Base-by-base conservation (phyloP, 64 coral and sea anemone genomes). In the Montipora efflorescens region DNA sequence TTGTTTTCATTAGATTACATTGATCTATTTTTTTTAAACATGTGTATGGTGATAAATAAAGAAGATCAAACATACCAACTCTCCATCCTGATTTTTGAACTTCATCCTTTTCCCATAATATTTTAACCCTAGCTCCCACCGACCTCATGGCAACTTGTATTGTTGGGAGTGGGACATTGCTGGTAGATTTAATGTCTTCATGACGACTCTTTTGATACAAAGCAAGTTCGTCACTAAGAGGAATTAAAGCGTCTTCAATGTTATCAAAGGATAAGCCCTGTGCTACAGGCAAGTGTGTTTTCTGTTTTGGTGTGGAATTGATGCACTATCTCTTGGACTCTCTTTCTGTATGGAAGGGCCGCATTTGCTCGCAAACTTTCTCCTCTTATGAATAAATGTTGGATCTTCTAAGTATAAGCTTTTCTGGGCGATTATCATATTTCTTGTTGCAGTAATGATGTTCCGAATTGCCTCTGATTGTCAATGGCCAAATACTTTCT, bases 321-420 rank as follows among this genome's bases (percentile, higher is more conserved):
- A 58, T 19, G 71, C 45, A 74, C 28, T 36, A 36, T 28, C 79
- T 36, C 66, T 79, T 21, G 93, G 93, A 44, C 80, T 69, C 75
- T 19, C 18, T 15, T 79, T 57, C 20, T 45, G 48, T 23, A 95
- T 55, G 19, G 78, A 66, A 53, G 87, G 78, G 28, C 87, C 45
- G n/a, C 7, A 66, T 62, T 16, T 21, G 1, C 52, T 94, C 3
- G 50, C n/a, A 22, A 89, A 88, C 22, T 20, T 79, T 67, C 93
- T 67, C 55, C 78, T 79, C 68, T 89, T 94, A 14, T 59, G 77
- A 47, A 89, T 77, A 4, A 82, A 61, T 12, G 16, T 90, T 0
- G 93, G 93, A 68, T 94, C 93, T 80, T 59, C 48, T 19, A 94
- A 80, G 68, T 94, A 89, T 16, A 50, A 15, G 18, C 43, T 75